Evolutionary conservation across 1,140 invertebrate species (phyloP), one percentile per base, ranked within the genome.

Genomic region (Tribolium madens): DNA sequence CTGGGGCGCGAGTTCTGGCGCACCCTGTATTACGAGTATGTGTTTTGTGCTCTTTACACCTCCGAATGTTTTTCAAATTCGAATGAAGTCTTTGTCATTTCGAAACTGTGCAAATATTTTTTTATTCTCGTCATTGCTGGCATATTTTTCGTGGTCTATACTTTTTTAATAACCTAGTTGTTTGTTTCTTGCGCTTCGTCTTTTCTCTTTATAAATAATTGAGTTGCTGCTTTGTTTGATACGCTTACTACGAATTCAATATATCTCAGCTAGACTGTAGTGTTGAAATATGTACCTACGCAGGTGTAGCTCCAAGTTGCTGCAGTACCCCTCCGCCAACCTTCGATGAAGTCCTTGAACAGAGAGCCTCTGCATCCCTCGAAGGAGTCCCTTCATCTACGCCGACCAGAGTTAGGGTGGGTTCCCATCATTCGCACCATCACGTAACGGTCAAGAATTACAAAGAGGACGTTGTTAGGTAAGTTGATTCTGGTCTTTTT

Each of bases 251-350:
- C 57, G 1, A 33, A 13, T 13, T 42, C 13, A 12, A 72, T 52
- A 7, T 2, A 47, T 64, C 17, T 17, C 53, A 13, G 81, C 82
- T 82, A 82, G 82, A 76, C 50, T 82, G 82, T 83, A 83, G 82
- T 14, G 80, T 80, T 76, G 68, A 46, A 79, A 26, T 81, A 71
- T 79, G 50, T 26, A 17, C 76, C 57, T 82, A 48, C 77, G 52
- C 81, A 86, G 85, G 85, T 84, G 79, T 84, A 82, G 87, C 86
- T 74, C 85, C 87, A 73, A 89, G 88, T 78, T 93, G 93, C 87
- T 94, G 93, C 86, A 95, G 94, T 81, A 96, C 95, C 64, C 95
- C 95, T 81, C 94, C 95, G 81, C 95, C 95, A 79, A 92, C 94
- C 76, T 96, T 96, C 87, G 93, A 95, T 83, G 95, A 96, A 86